phyloP scores from a whole-genome alignment of 2,888 invertebrate species.

The Embidobia sp. region DNA sequence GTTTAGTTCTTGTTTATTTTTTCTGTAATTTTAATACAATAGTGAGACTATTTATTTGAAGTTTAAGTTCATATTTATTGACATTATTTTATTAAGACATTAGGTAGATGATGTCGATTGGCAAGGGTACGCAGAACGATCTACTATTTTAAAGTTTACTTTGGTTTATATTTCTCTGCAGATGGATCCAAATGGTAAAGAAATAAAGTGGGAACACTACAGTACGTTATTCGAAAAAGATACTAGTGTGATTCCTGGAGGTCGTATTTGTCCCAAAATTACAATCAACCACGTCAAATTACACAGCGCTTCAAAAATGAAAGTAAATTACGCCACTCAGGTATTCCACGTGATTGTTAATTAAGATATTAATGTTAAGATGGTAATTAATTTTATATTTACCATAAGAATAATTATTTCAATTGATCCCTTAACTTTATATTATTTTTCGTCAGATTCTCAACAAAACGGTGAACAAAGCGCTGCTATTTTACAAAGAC shows the following conservation, averaged over 20 bases:
- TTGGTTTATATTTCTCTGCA: background rate
- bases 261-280: constrained; percentile 1
- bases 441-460: background rate
- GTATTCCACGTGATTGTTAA: too few species aligned
- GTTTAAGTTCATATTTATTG: too few species aligned
- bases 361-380: background rate
- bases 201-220: constrained; percentile 8
- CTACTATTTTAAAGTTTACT: background rate
- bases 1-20: too few species aligned
- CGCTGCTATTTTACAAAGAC: background rate
- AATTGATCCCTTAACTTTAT: too few species aligned
- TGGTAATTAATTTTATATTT: too few species aligned
- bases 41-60: too few species aligned
- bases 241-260: background rate
- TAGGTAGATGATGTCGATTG: too few species aligned
- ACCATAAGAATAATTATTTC: background rate
- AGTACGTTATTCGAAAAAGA: constrained; percentile 1
- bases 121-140: too few species aligned
- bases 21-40: too few species aligned
- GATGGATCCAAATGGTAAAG: background rate
- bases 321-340: constrained; percentile 9
- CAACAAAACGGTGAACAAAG: background rate
- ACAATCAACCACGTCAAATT: constrained; percentile 1
- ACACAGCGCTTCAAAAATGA: constrained; percentile 8
- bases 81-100: too few species aligned